Conservation (phyloP, 2,113 vertebrate species). For the Poeciliopsis occidentalis region DNA sequence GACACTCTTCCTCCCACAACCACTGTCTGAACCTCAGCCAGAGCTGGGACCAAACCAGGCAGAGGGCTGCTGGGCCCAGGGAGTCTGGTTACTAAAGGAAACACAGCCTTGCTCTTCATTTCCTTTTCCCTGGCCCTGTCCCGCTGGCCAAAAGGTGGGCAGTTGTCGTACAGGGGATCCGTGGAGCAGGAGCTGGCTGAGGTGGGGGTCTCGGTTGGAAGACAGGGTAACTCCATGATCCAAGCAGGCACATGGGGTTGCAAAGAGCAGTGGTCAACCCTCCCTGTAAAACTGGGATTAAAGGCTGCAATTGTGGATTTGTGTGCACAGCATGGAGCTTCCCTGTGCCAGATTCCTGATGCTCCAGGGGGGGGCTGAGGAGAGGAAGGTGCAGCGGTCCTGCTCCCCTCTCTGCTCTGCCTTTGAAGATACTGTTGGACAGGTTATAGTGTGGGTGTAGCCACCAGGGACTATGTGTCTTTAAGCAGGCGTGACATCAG, state of each 20-base stretch:
- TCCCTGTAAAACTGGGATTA: constrained; percentile 47
- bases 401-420: constrained; percentile 49
- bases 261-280: constrained; percentile 47
- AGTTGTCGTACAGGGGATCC: constrained; percentile 64
- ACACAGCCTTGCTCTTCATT: constrained; percentile 50
- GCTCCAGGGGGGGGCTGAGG: not conserved
- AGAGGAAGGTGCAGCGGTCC: constrained; percentile 40
- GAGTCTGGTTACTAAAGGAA: constrained; percentile 68
- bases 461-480: constrained; percentile 43
- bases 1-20: constrained; percentile 50
- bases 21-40: constrained; percentile 71
- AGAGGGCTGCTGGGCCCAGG: constrained; percentile 37
- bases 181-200: constrained; percentile 66
- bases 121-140: constrained; percentile 51
- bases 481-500: constrained; percentile 73
- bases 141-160: constrained; percentile 57
- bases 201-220: constrained; percentile 63
- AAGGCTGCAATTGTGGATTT: constrained; percentile 41
- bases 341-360: constrained; percentile 6
- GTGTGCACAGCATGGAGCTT: constrained; percentile 31
- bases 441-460: constrained; percentile 50
- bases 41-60: constrained; percentile 62
- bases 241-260: constrained; percentile 42
- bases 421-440: constrained; percentile 41
- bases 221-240: constrained; percentile 71